Conservation (phyloP, 2,797 vertebrate genomes). For the Columba guinea region DNA sequence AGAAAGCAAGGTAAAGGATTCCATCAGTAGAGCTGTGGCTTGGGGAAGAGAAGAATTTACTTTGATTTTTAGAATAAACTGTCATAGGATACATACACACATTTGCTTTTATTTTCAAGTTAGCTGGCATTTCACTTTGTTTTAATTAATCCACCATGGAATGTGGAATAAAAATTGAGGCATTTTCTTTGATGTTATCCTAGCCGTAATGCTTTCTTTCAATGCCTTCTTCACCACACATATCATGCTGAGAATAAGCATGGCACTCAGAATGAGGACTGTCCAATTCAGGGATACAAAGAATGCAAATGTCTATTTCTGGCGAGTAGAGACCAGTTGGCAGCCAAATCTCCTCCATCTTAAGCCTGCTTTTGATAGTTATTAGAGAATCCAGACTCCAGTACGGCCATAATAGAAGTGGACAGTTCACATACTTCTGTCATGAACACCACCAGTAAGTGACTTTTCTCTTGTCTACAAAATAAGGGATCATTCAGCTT, state of each 20-base stretch:
- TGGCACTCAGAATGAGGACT: constrained; percentile 1
- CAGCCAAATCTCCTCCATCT: background rate
- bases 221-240: background rate
- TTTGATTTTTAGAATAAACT: constrained; percentile 8
- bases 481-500: background rate
- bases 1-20: constrained; percentile 39
- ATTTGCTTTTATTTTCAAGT: constrained; percentile 41
- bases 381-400: background rate
- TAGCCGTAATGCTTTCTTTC: constrained; percentile 27
- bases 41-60: background rate
- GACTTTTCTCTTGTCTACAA: background rate
- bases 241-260: constrained; percentile 20
- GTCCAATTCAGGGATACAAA: background rate
- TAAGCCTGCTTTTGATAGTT: background rate
- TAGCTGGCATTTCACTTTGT: background rate
- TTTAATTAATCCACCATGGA: constrained; percentile 31
- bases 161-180: background rate
- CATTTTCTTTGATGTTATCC: constrained; percentile 29
- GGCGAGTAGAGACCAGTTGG: background rate
- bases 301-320: background rate
- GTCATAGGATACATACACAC: background rate
- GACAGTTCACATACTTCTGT: background rate
- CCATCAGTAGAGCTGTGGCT: background rate
- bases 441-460: background rate
- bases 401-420: background rate